Base-by-base conservation (phyloP, 2,113 vertebrate species). In the Larimichthys polyactis region DNA sequence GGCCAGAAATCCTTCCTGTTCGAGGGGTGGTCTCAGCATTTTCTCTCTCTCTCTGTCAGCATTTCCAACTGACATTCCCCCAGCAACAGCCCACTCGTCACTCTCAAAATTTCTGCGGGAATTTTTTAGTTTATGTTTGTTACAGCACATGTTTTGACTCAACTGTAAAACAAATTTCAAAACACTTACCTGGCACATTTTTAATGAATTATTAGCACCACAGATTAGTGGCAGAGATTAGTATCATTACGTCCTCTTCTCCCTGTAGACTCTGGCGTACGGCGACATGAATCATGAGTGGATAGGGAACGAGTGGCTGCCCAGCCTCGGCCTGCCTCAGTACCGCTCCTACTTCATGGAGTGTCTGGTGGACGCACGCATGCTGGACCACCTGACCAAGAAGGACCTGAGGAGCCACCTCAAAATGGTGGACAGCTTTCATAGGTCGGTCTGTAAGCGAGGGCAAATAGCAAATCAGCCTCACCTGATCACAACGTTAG, bases 281-380 rank as follows among this genome's bases (percentile, higher is more conserved):
- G 98, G 98, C 44, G 98, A 99, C 90, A 99, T 99, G 98, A 99
- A 98, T 89, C 98, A 99, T 0, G 98, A 99, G 79, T 99, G 98
- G 98, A 98, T 99, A 32, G 98, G 98, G n/a, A 99, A 99, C 0
- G 96, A 99, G 82, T 99, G 98, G 98, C 95, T 99, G 70, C 98
- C 98, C 83, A 97, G 98, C 88, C 94, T 99, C 70, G 98, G 98
- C 0, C 95, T 99, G 60, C 97, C 97, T 0, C 98, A 99, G 94
- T 99, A 99, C 91, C 97, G 98, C 82, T 99, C 97, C 93, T 97
- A 98, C 92, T 99, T 99, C 93, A 99, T 99, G 98, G 98, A 99
- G 83, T 99, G 98, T 92, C 94, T 99, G 74, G 98, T 99, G 57
- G 98, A 99, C 0, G 98, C 98, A 0, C 95, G 98, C 43, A 99